Evolutionary conservation across 2,888 invertebrate species (phyloP).

Genomic region (Pachymerium ferrugineum): DNA sequence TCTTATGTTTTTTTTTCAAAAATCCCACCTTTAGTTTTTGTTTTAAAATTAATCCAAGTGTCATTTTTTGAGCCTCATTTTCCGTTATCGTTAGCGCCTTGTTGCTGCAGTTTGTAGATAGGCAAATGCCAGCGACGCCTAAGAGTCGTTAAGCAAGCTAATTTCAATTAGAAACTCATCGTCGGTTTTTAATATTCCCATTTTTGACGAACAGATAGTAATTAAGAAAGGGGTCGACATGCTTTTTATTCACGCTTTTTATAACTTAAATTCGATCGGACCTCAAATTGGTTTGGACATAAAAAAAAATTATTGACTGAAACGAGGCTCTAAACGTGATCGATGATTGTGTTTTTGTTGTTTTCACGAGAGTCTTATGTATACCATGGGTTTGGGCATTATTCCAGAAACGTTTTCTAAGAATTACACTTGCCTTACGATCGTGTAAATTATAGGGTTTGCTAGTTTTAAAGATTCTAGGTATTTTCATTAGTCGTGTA

Average conservation of each 20-base stretch:
- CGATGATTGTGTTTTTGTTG: conserved; percentile 12
- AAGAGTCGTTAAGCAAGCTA: not conserved
- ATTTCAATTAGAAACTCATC: conserved; percentile 16
- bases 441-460: not conserved
- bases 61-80: not conserved
- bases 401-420: not conserved
- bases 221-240: not conserved
- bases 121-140: conserved; percentile 3
- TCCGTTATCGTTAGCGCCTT: not conserved
- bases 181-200: conserved; percentile 2
- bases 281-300: not conserved
- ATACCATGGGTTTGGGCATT: not conserved
- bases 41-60: too few relatives aligned
- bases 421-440: not conserved
- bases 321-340: not conserved
- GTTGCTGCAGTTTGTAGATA: not conserved
- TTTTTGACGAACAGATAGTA: not conserved
- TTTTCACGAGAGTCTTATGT: too few relatives aligned
- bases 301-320: not conserved
- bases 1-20: too few relatives aligned
- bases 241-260: too few relatives aligned
- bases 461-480: too few relatives aligned
- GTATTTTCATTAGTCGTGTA: too few relatives aligned
- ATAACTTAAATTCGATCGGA: too few relatives aligned
- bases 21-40: too few relatives aligned